Percentiles rank a stretch among this genome's conserved stretches.
Evolutionary conservation across 2,888 invertebrate species (phyloP).

Genomic region (Aphodius sticticus): DNA sequence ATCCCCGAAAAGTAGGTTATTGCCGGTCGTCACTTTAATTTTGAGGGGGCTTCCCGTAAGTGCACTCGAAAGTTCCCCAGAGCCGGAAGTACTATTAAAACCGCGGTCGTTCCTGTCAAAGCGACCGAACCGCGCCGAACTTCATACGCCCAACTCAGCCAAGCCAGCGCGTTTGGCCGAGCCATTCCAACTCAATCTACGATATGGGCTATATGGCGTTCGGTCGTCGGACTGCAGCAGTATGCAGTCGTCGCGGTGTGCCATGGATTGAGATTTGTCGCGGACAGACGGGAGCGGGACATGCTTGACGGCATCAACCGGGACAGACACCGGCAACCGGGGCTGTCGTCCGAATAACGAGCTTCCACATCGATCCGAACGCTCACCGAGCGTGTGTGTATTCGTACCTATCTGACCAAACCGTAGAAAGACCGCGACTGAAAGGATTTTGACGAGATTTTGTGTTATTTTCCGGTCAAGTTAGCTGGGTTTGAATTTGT

Average conservation of each 20-base stretch:
- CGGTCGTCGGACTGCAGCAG: constrained; percentile 15
- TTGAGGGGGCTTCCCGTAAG: constrained; percentile 4
- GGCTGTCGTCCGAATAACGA: constrained; percentile 60
- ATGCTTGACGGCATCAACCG: constrained; percentile 40
- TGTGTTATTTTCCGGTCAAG: background rate
- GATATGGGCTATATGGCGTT: background rate
- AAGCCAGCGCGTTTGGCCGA: background rate
- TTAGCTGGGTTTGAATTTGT: background rate
- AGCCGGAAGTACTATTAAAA: background rate
- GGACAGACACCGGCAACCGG: constrained; percentile 41
- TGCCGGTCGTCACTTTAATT: constrained; percentile 4
- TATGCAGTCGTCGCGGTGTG: constrained; percentile 13
- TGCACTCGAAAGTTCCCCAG: constrained; percentile 4
- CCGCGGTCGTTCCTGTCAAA: constrained; percentile 4
- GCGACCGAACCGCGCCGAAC: background rate
- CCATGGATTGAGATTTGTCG: constrained; percentile 44
- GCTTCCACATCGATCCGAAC: constrained; percentile 54
- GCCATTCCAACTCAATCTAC: background rate
- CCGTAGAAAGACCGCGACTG: background rate
- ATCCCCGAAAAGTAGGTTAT: background rate
- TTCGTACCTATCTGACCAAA: background rate
- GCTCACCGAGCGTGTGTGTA: background rate
- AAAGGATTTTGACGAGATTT: background rate
- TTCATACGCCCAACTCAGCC: background rate
- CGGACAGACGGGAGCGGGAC: constrained; percentile 39